These are phyloP conservation scores for Cephus pygmeus DNA, from an alignment of 2,888 invertebrate genomes.

Conservation along the genomic window DNA sequence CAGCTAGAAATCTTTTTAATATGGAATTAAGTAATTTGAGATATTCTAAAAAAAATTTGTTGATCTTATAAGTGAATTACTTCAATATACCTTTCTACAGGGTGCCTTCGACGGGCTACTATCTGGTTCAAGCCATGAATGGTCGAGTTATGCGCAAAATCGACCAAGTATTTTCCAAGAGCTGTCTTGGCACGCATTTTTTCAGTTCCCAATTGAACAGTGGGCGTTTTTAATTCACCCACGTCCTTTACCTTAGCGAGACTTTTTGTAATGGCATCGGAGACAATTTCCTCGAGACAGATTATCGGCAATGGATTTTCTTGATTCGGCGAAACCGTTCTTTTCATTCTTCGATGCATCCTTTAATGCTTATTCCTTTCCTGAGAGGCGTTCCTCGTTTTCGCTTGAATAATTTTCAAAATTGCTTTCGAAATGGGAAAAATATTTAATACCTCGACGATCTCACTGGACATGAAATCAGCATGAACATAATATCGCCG, in stretches of 20 bases:
- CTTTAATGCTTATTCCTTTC: constrained; percentile 7
- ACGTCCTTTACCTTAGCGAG: constrained; percentile 1
- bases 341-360: constrained; percentile 16
- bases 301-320: neutral
- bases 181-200: constrained; percentile 38
- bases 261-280: neutral
- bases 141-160: constrained; percentile 42
- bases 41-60: neutral
- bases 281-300: neutral
- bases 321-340: neutral
- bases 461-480: neutral
- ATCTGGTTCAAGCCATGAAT: constrained; percentile 52
- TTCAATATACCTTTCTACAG: constrained; percentile 38
- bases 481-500: neutral
- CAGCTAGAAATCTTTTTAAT: constrained; percentile 33
- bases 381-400: neutral
- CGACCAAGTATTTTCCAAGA: constrained; percentile 39
- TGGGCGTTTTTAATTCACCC: neutral
- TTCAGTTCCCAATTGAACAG: constrained; percentile 37
- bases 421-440: neutral
- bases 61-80: neutral
- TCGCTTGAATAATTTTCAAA: neutral
- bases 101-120: constrained; percentile 46
- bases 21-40: neutral
- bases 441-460: neutral